Evolutionary conservation across 2,797 vertebrate species (phyloP).

Genomic region (Phataginus tetradactyla): DNA sequence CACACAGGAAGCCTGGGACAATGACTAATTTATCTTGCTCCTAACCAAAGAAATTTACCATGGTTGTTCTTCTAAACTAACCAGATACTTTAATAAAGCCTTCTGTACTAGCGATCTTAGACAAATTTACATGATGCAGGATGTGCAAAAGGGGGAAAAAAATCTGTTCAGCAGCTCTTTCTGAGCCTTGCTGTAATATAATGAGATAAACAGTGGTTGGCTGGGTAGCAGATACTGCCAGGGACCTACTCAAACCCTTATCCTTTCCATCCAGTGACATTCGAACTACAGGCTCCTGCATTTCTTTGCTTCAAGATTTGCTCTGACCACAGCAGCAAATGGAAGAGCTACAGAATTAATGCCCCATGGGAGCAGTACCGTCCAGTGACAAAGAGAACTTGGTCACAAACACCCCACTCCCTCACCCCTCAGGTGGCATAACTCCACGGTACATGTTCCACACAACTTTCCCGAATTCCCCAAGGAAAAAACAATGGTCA

Average conservation of each 20-base stretch:
- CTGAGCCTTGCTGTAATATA: neutral
- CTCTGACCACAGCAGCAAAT: neutral
- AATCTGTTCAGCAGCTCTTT: neutral
- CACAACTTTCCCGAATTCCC: neutral
- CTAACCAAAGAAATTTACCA: neutral
- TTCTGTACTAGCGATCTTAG: neutral
- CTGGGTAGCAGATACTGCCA: neutral
- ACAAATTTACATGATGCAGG: neutral
- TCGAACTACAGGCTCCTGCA: neutral
- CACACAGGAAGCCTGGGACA: neutral
- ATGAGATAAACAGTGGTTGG: neutral
- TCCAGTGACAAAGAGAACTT: neutral
- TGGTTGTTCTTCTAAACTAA: neutral
- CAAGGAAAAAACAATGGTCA: neutral
- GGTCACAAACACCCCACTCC: neutral
- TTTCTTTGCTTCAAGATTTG: neutral
- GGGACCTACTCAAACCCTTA: no score
- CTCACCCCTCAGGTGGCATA: neutral
- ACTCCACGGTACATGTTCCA: neutral
- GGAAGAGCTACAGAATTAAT: neutral
- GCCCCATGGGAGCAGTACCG: rapidly evolving
- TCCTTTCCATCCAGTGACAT: neutral
- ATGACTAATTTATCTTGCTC: neutral
- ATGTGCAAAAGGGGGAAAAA: no score
- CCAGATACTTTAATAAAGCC: neutral